A percentile compares a stretch with the other conserved stretches of the same genome.
Evolutionary conservation across 1,140 invertebrate genomes (phyloP).

Genomic region (Zaprionus capensis): DNA sequence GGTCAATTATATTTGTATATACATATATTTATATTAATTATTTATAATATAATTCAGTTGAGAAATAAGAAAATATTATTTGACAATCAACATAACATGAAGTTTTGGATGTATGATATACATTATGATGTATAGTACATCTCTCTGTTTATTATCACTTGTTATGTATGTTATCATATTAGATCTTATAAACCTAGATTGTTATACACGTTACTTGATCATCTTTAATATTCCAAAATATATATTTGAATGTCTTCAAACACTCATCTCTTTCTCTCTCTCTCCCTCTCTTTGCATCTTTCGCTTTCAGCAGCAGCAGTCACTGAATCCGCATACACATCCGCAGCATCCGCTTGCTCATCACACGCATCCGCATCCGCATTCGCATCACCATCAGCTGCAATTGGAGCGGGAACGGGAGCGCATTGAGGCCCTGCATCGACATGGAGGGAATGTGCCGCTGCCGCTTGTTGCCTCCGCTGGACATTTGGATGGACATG

Average conservation of each 20-base stretch:
- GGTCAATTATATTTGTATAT: no score
- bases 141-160: no score
- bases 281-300: not conserved
- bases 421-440: constrained; percentile 43
- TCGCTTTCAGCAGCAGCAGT: constrained; percentile 18
- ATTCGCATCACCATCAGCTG: constrained; percentile 52
- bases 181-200: no score
- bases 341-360: constrained; percentile 44
- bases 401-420: constrained; percentile 38
- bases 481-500: constrained; percentile 42
- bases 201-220: no score
- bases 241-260: not conserved
- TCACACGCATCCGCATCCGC: constrained; percentile 41
- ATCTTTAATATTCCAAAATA: no score
- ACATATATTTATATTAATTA: no score
- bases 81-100: no score
- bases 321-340: constrained; percentile 28
- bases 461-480: constrained; percentile 4
- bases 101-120: no score
- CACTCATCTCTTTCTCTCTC: not conserved
- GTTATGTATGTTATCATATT: no score
- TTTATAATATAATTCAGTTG: no score
- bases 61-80: no score
- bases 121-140: no score
- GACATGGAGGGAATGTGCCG: constrained; percentile 35